Conservation (phyloP, 2,888 invertebrate genomes). For the Cataglyphis cursor region DNA sequence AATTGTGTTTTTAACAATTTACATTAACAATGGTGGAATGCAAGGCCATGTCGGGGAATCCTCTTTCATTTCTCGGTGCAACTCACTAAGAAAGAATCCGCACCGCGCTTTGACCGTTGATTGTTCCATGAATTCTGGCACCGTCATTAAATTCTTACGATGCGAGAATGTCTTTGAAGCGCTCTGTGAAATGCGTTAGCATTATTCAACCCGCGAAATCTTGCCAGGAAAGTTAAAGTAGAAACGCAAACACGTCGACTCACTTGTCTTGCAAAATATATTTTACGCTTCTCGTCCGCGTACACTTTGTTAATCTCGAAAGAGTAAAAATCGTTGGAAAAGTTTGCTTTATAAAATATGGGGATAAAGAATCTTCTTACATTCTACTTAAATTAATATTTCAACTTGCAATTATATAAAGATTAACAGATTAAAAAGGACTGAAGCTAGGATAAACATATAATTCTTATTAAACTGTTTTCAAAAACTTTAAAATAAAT, state of each 20-base stretch:
- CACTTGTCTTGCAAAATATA: not conserved
- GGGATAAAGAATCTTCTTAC: not conserved
- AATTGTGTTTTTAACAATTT: slow-evolving; percentile 50
- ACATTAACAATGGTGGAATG: slow-evolving; percentile 28
- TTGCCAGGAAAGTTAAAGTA: not conserved
- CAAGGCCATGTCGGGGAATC: not conserved
- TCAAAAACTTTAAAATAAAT: not conserved
- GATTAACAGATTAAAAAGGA: not conserved
- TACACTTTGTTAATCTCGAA: not conserved
- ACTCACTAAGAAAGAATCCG: slow-evolving; percentile 19
- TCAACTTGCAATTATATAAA: not conserved
- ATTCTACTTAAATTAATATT: not conserved
- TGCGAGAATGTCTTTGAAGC: slow-evolving; percentile 38
- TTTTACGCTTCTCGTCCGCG: not conserved
- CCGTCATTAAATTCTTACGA: slow-evolving; percentile 33
- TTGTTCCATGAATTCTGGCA: slow-evolving; percentile 37
- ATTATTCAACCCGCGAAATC: slow-evolving; percentile 37
- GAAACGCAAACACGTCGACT: slow-evolving; percentile 13
- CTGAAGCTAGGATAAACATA: not conserved
- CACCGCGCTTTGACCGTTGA: slow-evolving; percentile 2
- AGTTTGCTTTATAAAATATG: not conserved
- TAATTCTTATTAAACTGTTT: not conserved
- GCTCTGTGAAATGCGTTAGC: not conserved
- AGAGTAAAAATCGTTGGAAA: not conserved
- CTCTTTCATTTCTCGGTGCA: slow-evolving; percentile 7